Conservation (phyloP, 2,797 vertebrate species). For the Huso huso region DNA sequence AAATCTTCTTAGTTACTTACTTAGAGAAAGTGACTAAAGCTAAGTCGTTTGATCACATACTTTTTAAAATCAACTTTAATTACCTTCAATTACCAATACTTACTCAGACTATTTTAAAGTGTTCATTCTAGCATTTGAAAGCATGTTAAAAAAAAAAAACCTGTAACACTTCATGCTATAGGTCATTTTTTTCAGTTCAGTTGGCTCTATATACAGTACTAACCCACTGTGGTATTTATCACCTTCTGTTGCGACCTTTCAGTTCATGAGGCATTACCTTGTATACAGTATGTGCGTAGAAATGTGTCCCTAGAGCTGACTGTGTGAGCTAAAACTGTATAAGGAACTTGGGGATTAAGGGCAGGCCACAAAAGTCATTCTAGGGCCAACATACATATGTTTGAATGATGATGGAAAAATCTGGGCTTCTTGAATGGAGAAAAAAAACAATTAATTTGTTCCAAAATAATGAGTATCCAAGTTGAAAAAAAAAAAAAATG, state of each 20-base stretch:
- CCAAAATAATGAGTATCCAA: background rate
- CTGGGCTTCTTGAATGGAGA: background rate
- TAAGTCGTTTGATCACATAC: no score
- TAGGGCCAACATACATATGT: background rate
- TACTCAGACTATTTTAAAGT: no score
- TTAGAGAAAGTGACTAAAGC: no score
- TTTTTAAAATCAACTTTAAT: no score
- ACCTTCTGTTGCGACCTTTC: background rate
- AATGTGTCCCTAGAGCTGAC: background rate
- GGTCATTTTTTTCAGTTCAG: no score
- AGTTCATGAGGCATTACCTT: background rate
- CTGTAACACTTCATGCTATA: no score
- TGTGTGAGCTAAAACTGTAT: background rate
- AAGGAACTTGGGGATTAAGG: conserved; percentile 1
- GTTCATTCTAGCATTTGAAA: no score
- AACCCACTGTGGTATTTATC: background rate
- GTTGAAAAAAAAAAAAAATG: background rate
- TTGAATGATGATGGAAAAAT: conserved; percentile 1
- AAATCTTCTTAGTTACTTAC: no score
- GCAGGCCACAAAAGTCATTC: background rate
- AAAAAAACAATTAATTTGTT: background rate
- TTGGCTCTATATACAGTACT: background rate
- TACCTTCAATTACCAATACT: no score
- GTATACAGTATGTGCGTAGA: background rate
- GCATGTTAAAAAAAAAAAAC: no score